Conservation (phyloP, 1,140 invertebrate species). For the Bombus sibiricus region DNA sequence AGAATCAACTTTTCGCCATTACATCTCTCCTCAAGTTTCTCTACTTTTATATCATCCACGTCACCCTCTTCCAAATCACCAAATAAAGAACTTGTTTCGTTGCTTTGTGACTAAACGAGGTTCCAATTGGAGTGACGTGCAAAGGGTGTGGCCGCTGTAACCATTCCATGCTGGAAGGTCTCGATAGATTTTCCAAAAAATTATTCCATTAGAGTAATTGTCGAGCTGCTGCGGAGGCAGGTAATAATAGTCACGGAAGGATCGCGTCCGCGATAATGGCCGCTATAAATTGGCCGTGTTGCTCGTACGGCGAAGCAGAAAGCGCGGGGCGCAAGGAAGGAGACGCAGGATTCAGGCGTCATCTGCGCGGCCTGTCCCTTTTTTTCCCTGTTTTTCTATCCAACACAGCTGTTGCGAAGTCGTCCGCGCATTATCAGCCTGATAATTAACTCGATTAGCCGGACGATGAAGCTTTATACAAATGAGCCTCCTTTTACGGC, state of each 20-base stretch:
- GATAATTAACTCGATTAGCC: constrained; percentile 69
- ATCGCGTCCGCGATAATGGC: constrained; percentile 69
- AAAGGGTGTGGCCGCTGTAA: constrained; percentile 51
- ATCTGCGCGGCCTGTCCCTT: constrained; percentile 61
- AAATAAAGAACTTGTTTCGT: not conserved
- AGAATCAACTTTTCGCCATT: no score
- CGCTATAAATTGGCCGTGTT: constrained; percentile 71
- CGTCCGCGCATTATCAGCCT: constrained; percentile 50
- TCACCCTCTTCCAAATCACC: not conserved
- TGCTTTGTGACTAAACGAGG: constrained; percentile 33
- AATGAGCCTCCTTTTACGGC: constrained; percentile 51
- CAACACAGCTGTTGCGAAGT: constrained; percentile 50
- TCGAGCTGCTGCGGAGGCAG: constrained; percentile 57
- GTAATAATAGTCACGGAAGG: constrained; percentile 76
- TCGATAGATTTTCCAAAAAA: constrained; percentile 70
- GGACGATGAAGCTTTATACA: constrained; percentile 52
- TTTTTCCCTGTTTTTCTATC: not conserved
- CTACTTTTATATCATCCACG: not conserved
- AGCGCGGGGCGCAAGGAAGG: not conserved
- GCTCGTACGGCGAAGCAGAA: constrained; percentile 6
- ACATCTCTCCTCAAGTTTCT: not conserved
- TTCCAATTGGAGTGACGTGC: constrained; percentile 1
- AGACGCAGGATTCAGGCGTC: constrained; percentile 57
- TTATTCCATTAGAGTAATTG: constrained; percentile 80
- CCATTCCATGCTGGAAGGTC: not conserved